Evolutionary conservation across 2,797 vertebrate species (phyloP).

Genomic region (Eulemur coronatus): DNA sequence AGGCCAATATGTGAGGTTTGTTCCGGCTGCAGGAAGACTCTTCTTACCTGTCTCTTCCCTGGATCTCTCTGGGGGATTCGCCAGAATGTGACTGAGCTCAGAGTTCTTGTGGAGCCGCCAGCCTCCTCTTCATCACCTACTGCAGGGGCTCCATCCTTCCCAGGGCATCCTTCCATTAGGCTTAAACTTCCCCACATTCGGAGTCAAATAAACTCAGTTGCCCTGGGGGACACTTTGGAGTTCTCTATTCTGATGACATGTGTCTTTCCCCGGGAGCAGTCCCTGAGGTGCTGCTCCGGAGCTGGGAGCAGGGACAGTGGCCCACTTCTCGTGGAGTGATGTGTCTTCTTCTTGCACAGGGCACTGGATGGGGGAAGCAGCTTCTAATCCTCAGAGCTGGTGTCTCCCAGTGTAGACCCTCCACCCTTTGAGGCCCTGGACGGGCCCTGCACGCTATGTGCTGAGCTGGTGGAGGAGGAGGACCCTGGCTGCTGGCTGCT

Average conservation of each 20-base stretch:
- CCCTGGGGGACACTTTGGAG: neutral
- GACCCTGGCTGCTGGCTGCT: neutral
- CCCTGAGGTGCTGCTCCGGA: neutral
- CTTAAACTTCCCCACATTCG: neutral
- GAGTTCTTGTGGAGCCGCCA: neutral
- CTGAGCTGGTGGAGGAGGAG: neutral
- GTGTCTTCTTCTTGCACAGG: too few relatives aligned
- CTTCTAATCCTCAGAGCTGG: neutral
- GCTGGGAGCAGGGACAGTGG: neutral
- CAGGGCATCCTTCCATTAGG: neutral
- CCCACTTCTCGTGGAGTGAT: neutral
- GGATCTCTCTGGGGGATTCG: rapidly evolving
- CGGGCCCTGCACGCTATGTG: neutral
- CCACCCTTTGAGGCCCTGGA: neutral
- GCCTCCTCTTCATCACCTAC: neutral
- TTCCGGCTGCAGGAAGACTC: neutral
- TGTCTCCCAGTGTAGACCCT: neutral
- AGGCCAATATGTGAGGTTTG: neutral
- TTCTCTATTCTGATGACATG: neutral
- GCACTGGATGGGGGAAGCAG: neutral
- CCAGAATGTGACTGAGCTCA: neutral
- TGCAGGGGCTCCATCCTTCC: too few relatives aligned
- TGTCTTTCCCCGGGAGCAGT: neutral
- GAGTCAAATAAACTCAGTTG: neutral
- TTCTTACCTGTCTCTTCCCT: neutral